Conservation (phyloP, 1,140 invertebrate genomes). For the Metopolophium dirhodum region DNA sequence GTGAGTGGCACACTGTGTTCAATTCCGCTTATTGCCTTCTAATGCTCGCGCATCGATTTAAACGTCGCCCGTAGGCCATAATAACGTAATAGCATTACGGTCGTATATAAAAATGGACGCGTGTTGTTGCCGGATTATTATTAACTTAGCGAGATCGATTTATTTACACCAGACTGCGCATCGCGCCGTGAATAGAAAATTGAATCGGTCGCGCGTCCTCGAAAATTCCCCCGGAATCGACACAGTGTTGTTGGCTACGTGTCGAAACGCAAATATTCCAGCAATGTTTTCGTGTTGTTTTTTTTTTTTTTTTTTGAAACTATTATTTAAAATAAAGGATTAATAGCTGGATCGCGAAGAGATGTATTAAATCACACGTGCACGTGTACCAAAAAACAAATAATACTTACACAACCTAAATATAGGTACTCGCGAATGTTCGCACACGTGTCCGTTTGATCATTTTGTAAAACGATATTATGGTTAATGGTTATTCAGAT, state of each 20-base stretch:
- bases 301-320: background rate
- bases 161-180: background rate
- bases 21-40: conserved; percentile 53
- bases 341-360: background rate
- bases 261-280: background rate
- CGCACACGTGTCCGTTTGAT: background rate
- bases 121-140: conserved; percentile 48
- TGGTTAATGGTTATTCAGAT: background rate
- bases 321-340: background rate
- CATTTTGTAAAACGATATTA: background rate
- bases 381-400: background rate
- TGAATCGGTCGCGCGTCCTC: conserved; percentile 27
- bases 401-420: background rate
- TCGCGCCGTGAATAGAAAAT: background rate
- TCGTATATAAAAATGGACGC: conserved; percentile 32
- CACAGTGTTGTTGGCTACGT: background rate
- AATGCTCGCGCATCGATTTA: conserved; percentile 51
- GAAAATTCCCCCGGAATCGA: background rate
- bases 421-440: background rate
- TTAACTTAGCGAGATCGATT: conserved; percentile 54
- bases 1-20: conserved; percentile 7
- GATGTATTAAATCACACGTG: background rate
- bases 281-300: background rate
- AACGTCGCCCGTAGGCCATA: conserved; percentile 35
- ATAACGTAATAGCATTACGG: conserved; percentile 48